Evolutionary conservation across 1,140 invertebrate species (phyloP).

Genomic region (Chironomus tepperi): DNA sequence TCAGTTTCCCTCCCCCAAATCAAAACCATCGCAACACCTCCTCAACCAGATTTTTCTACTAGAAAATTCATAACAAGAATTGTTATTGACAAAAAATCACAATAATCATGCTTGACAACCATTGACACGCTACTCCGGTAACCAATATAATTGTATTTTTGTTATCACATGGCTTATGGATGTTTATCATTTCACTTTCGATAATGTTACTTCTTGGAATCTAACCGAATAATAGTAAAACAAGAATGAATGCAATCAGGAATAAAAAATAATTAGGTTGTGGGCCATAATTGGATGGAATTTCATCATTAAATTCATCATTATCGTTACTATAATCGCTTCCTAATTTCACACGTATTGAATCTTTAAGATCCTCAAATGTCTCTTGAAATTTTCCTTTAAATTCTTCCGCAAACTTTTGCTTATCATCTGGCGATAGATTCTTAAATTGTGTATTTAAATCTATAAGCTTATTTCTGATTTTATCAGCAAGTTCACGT

Average conservation of each 20-base stretch:
- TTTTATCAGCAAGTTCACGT: conserved; percentile 47
- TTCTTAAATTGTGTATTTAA: not conserved
- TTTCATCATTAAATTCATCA: not conserved
- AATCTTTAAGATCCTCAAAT: not conserved
- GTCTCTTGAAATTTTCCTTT: not conserved
- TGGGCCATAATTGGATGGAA: not conserved
- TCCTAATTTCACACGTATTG: not conserved
- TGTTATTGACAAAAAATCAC: not conserved
- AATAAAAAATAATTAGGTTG: not conserved
- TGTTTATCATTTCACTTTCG: no score
- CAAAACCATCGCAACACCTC: no score
- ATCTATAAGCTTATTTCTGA: conserved; percentile 44
- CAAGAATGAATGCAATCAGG: not conserved
- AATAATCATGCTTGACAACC: not conserved
- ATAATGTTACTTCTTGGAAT: not conserved
- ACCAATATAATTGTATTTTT: no score
- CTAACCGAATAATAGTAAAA: not conserved
- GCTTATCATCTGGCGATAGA: not conserved
- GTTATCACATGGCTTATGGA: no score
- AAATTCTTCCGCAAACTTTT: not conserved
- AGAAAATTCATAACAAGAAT: not conserved
- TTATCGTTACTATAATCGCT: not conserved
- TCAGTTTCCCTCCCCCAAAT: no score
- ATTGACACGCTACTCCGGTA: no score
- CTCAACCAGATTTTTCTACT: no score